A percentile compares a stretch with the other conserved stretches of the same genome.
These are phyloP conservation scores for Leptonema lineaticorne DNA, from an alignment of 1,140 invertebrate species.

Conservation along the genomic window DNA sequence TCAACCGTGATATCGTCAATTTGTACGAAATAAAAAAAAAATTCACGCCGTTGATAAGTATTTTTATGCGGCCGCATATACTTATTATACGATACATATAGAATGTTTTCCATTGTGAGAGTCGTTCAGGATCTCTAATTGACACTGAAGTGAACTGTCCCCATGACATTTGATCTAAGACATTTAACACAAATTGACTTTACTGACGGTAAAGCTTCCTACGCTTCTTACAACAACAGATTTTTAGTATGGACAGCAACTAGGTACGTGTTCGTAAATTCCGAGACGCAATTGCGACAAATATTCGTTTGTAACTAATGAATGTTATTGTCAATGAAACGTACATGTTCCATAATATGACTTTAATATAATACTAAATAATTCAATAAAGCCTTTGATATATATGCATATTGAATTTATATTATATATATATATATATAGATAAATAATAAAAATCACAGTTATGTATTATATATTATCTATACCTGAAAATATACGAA, in stretches of 20 bases:
- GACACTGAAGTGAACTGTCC: slow-evolving; percentile 42
- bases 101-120: slow-evolving; percentile 4
- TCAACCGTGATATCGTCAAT: too few relatives aligned
- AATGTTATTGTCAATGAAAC: neutral
- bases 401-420: too few relatives aligned
- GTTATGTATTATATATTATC: too few relatives aligned
- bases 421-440: too few relatives aligned
- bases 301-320: slow-evolving; percentile 13
- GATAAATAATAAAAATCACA: too few relatives aligned
- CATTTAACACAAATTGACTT: slow-evolving; percentile 39
- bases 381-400: too few relatives aligned
- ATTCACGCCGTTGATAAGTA: neutral
- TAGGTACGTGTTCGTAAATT: neutral
- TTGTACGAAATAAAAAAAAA: too few relatives aligned
- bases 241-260: slow-evolving; percentile 6
- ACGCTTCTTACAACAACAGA: slow-evolving; percentile 31
- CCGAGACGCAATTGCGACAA: slow-evolving; percentile 14
- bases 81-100: too few relatives aligned
- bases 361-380: too few relatives aligned
- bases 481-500: too few relatives aligned
- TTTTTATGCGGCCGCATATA: too few relatives aligned
- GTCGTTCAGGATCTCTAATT: slow-evolving; percentile 35
- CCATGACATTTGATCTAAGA: slow-evolving; percentile 43
- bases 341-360: slow-evolving; percentile 1
- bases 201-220: slow-evolving; percentile 32